phyloP scores from a whole-genome alignment of 1,140 invertebrate genomes.

The Homarus americanus region DNA sequence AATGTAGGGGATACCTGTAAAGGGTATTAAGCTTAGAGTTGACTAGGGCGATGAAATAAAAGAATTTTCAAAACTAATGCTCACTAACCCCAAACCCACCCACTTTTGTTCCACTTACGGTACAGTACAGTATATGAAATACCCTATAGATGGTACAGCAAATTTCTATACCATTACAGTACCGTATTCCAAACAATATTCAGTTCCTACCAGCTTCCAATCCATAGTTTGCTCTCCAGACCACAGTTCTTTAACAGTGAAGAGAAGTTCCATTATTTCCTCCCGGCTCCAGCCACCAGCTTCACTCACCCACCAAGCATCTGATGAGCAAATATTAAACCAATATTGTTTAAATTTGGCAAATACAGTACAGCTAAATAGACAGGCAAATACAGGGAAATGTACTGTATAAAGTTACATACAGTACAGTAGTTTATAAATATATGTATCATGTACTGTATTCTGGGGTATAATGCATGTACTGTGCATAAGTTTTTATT shows the following conservation, averaged over 20 bases:
- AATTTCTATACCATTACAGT: too few relatives aligned
- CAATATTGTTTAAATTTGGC: background rate
- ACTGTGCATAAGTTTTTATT: too few relatives aligned
- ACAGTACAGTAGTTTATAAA: too few relatives aligned
- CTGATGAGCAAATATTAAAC: constrained; percentile 16
- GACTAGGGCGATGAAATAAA: too few relatives aligned
- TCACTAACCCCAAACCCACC: too few relatives aligned
- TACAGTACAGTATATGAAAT: too few relatives aligned
- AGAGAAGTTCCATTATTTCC: constrained; percentile 51
- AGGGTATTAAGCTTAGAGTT: too few relatives aligned
- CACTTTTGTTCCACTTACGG: too few relatives aligned
- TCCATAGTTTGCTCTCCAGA: background rate
- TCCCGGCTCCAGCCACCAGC: constrained; percentile 23
- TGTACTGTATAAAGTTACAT: background rate
- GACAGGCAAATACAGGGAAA: background rate
- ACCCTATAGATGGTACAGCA: too few relatives aligned
- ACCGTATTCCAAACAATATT: background rate
- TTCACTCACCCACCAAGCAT: constrained; percentile 52
- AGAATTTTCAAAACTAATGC: too few relatives aligned
- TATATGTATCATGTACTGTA: background rate
- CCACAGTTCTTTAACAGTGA: constrained; percentile 61
- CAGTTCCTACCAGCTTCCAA: constrained; percentile 43
- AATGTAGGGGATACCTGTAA: too few relatives aligned
- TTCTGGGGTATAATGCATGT: too few relatives aligned
- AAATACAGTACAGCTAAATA: background rate